These are phyloP conservation scores for Boloria euphrosyne DNA, from an alignment of 2,888 invertebrate species.

Conservation along the genomic window DNA sequence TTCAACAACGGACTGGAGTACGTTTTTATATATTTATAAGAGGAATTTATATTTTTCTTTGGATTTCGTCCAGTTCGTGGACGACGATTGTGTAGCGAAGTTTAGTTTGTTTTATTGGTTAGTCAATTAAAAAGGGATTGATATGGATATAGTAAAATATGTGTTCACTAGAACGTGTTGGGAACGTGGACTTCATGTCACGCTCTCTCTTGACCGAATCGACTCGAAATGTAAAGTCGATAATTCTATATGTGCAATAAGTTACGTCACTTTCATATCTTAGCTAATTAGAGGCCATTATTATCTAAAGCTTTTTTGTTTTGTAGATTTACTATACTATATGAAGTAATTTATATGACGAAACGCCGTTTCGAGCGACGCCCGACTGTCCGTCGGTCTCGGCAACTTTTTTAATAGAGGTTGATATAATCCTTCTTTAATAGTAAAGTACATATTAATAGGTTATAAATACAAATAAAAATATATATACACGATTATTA, in stretches of 20 bases:
- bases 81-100: slow-evolving; percentile 13
- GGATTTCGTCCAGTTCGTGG: slow-evolving; percentile 6
- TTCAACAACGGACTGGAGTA: slow-evolving; percentile 30
- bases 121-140: slow-evolving; percentile 35
- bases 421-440: slow-evolving; percentile 79
- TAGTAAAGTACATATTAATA: slow-evolving; percentile 79
- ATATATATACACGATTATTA: slow-evolving; percentile 80
- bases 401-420: slow-evolving; percentile 59
- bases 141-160: slow-evolving; percentile 1
- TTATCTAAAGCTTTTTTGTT: slow-evolving; percentile 70
- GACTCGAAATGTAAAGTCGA: slow-evolving; percentile 56
- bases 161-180: slow-evolving; percentile 40
- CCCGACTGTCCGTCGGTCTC: slow-evolving; percentile 23
- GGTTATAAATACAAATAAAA: slow-evolving; percentile 80
- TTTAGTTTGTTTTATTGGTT: slow-evolving; percentile 40
- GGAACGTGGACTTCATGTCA: slow-evolving; percentile 37
- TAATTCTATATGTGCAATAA: slow-evolving; percentile 80
- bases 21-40: slow-evolving; percentile 16
- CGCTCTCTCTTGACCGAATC: slow-evolving; percentile 39
- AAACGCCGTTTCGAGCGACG: slow-evolving; percentile 15
- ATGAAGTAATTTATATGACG: slow-evolving; percentile 33
- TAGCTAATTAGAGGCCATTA: slow-evolving; percentile 75
- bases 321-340: slow-evolving; percentile 41
- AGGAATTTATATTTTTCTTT: slow-evolving; percentile 21
- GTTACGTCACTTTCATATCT: slow-evolving; percentile 74